These are phyloP conservation scores for Dasyprocta punctata DNA, from an alignment of 2,113 vertebrate species.

Conservation along the genomic window DNA sequence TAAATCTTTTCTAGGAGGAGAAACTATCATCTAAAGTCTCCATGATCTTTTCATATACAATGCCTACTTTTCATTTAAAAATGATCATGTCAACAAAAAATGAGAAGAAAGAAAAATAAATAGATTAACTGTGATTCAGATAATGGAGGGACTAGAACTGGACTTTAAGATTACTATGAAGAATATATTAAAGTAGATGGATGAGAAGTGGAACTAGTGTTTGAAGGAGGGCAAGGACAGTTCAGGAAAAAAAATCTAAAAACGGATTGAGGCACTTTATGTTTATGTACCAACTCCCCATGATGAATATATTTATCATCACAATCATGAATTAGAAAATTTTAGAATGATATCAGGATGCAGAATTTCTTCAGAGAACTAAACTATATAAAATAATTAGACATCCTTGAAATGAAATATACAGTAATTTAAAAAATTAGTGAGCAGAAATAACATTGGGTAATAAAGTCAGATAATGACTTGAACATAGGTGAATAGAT, in stretches of 20 bases:
- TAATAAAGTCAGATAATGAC: not conserved
- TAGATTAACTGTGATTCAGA: not conserved
- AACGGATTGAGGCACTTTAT: not conserved
- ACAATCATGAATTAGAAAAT: not conserved
- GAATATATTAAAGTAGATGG: constrained; percentile 5
- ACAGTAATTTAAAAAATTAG: not conserved
- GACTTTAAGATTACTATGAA: not conserved
- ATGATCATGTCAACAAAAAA: not conserved
- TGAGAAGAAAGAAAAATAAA: not conserved
- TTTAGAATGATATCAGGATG: not conserved
- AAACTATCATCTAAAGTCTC: not conserved
- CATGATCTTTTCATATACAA: not conserved
- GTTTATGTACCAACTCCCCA: not conserved
- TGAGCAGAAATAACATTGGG: not conserved
- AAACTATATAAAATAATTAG: not conserved
- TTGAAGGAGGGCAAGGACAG: not conserved
- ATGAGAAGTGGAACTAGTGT: not conserved
- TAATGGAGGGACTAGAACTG: not conserved
- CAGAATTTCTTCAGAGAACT: not conserved
- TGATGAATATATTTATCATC: not conserved
- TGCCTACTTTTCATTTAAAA: not conserved
- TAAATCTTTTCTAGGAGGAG: not conserved
- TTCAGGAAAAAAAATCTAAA: not conserved
- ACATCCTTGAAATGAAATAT: not conserved
- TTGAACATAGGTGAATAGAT: not conserved